A percentile compares a stretch with the other conserved stretches of the same genome.
Evolutionary conservation across 2,888 invertebrate genomes (phyloP).

Genomic region (Volucella inanis): DNA sequence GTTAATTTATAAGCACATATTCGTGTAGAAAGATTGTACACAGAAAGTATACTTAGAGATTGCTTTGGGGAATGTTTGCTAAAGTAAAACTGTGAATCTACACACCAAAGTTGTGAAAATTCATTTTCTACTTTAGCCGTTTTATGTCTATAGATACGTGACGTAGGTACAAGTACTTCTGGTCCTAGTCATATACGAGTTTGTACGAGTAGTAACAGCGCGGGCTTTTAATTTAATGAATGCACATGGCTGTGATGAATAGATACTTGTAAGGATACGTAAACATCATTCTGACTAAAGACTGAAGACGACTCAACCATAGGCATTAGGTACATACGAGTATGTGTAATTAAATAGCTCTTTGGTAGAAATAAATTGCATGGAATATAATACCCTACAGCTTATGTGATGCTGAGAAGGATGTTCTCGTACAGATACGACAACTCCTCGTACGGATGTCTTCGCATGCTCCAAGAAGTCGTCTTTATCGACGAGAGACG

Average conservation of each 20-base stretch:
- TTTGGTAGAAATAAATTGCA: slow-evolving; percentile 49
- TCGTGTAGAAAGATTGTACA: not conserved
- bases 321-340: slow-evolving; percentile 13
- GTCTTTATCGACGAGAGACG: too few relatives aligned
- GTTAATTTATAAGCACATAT: slow-evolving; percentile 69
- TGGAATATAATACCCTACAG: slow-evolving; percentile 20
- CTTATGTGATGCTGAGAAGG: too few relatives aligned
- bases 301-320: too few relatives aligned
- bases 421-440: too few relatives aligned
- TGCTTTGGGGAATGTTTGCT: slow-evolving; percentile 6
- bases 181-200: not conserved
- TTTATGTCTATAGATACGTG: slow-evolving; percentile 6
- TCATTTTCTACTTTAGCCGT: not conserved
- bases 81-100: slow-evolving; percentile 39
- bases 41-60: not conserved
- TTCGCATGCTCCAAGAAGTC: too few relatives aligned
- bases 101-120: slow-evolving; percentile 46
- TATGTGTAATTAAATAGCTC: slow-evolving; percentile 56
- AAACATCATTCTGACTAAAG: slow-evolving; percentile 2
- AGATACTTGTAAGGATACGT: slow-evolving; percentile 25
- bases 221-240: slow-evolving; percentile 71
- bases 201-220: slow-evolving; percentile 3
- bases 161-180: not conserved
- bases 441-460: too few relatives aligned
- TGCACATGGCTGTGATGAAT: slow-evolving; percentile 64